A percentile compares a stretch with the other conserved stretches of the same genome.
These are phyloP conservation scores for Monochamus alternatus DNA, from an alignment of 2,888 invertebrate genomes.

Conservation along the genomic window DNA sequence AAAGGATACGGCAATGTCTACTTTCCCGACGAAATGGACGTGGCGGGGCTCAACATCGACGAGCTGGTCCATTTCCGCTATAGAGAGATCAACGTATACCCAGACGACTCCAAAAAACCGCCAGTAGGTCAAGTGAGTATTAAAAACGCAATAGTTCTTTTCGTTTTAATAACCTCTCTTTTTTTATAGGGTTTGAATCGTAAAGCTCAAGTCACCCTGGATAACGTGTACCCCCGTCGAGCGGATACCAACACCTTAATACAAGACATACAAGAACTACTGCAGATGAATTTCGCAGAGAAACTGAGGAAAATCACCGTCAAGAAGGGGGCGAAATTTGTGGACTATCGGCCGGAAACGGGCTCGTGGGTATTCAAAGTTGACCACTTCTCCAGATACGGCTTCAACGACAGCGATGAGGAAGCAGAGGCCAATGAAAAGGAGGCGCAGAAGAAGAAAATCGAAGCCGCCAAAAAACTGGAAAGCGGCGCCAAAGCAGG, in stretches of 20 bases:
- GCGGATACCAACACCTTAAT: conserved; percentile 86
- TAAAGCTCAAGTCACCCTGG: conserved; percentile 92
- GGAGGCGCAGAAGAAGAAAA: conserved; percentile 69
- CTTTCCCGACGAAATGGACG: conserved; percentile 88
- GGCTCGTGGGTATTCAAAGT: conserved; percentile 98
- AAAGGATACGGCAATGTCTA: conserved; percentile 92
- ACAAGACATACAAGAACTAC: conserved; percentile 83
- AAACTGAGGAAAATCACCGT: conserved; percentile 88
- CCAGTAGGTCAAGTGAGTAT: conserved; percentile 78
- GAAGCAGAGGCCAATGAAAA: conserved; percentile 69
- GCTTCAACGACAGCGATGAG: conserved; percentile 88
- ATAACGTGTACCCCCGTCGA: conserved; percentile 95
- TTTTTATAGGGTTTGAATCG: conserved; percentile 84
- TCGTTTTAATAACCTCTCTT: neutral
- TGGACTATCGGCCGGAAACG: conserved; percentile 95
- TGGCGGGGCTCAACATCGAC: conserved; percentile 89
- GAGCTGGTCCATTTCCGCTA: conserved; percentile 92
- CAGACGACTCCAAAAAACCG: conserved; percentile 91
- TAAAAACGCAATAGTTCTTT: too few species aligned
- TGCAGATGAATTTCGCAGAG: conserved; percentile 88
- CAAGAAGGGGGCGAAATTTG: conserved; percentile 91
- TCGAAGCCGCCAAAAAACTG: conserved; percentile 34
- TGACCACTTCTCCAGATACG: conserved; percentile 96
- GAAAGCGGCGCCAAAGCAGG: conserved; percentile 4
- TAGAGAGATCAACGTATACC: conserved; percentile 96